phyloP scores from a whole-genome alignment of 2,113 vertebrate genomes.

The Alligator sinensis region DNA sequence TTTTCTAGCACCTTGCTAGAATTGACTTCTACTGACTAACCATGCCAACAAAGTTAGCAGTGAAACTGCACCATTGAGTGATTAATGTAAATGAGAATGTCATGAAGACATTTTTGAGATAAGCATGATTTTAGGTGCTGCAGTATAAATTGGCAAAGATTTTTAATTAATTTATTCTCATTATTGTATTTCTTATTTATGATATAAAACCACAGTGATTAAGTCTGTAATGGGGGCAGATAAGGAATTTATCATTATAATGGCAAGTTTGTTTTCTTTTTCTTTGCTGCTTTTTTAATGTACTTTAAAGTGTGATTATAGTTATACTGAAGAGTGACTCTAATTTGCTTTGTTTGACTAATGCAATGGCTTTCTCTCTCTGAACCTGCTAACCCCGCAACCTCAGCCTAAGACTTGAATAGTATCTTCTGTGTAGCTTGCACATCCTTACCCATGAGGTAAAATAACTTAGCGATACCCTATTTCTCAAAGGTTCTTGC shows the following conservation, averaged over 20 bases:
- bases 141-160: neutral
- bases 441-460: neutral
- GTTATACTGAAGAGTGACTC: neutral
- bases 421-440: neutral
- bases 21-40: neutral
- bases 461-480: neutral
- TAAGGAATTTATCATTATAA: neutral
- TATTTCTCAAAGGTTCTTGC: fast-evolving
- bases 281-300: neutral
- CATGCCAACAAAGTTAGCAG: neutral
- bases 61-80: neutral
- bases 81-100: neutral
- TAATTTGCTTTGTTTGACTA: neutral
- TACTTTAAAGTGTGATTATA: neutral
- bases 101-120: neutral
- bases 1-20: neutral
- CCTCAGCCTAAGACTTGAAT: fast-evolving
- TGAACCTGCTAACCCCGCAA: neutral
- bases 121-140: neutral
- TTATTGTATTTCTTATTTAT: neutral
- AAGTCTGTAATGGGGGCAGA: neutral
- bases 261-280: neutral
- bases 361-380: neutral
- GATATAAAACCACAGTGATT: neutral
- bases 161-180: neutral